A percentile compares a stretch with the other conserved stretches of the same genome.
Evolutionary conservation across 64 coral and sea anemone species (phyloP).

Genomic region (Montipora efflorescens): DNA sequence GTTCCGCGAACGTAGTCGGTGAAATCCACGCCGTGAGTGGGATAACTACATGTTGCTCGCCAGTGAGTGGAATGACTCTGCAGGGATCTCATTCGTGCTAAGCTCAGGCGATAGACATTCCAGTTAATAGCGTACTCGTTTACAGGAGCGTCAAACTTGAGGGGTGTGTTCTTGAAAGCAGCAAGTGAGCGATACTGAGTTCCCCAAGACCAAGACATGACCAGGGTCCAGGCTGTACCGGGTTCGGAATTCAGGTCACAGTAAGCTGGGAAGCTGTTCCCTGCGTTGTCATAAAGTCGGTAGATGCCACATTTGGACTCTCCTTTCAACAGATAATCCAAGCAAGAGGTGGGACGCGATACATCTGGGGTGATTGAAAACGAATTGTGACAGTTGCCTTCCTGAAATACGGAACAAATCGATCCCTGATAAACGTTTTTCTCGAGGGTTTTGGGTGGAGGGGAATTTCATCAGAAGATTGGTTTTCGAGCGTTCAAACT

Average conservation of each 20-base stretch:
- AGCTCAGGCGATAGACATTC: constrained; percentile 35
- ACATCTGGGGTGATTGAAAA: too few relatives aligned
- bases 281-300: too few relatives aligned
- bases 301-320: too few relatives aligned
- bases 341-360: background rate
- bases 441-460: too few relatives aligned
- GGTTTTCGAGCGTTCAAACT: too few relatives aligned
- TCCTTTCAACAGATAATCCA: background rate
- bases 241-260: too few relatives aligned
- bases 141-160: constrained; percentile 24
- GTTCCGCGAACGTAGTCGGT: constrained; percentile 55
- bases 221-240: background rate
- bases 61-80: constrained; percentile 46
- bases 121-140: constrained; percentile 49
- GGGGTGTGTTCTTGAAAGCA: background rate
- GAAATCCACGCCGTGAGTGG: constrained; percentile 15
- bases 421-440: too few relatives aligned
- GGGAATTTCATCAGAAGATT: too few relatives aligned
- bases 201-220: constrained; percentile 1
- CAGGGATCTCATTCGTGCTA: constrained; percentile 19
- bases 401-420: too few relatives aligned
- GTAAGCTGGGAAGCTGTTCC: too few relatives aligned
- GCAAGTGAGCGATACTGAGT: background rate
- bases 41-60: constrained; percentile 57
- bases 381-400: too few relatives aligned